Conservation (phyloP, 2,888 invertebrate species). For the Standfussiana lucernea region DNA sequence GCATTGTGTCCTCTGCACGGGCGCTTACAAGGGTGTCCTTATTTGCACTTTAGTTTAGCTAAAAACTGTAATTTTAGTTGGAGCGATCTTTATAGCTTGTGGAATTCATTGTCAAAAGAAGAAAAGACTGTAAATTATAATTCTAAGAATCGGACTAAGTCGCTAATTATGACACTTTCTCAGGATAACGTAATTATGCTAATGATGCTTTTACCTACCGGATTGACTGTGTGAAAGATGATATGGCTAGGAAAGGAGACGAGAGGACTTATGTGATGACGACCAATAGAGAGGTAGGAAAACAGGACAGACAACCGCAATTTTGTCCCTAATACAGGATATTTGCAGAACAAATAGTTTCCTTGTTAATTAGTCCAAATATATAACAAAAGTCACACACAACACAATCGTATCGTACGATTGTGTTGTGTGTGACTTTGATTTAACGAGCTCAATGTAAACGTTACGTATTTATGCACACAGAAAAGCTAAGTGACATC, state of each 20-base stretch:
- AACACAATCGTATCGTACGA: conserved; percentile 13
- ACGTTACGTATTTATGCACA: neutral
- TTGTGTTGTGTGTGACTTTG: too few species aligned
- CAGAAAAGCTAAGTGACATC: neutral
- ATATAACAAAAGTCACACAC: neutral
- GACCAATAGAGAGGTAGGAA: neutral
- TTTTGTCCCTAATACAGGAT: neutral
- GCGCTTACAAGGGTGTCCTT: conserved; percentile 7
- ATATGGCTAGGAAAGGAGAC: neutral
- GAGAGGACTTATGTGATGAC: neutral
- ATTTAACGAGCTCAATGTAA: conserved; percentile 18
- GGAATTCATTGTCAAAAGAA: neutral
- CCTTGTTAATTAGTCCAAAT: conserved; percentile 1
- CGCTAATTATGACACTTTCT: neutral
- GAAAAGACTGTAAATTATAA: neutral
- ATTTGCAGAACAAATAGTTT: conserved; percentile 4
- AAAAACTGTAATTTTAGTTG: neutral
- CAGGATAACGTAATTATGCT: neutral
- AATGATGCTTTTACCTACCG: neutral
- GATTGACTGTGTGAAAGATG: neutral
- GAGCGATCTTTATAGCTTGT: neutral
- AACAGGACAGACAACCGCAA: neutral
- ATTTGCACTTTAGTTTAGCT: neutral
- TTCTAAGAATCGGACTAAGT: neutral
- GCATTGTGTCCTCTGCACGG: conserved; percentile 39